Percentiles rank a stretch among this genome's conserved stretches.
Conservation (phyloP, 2,113 vertebrate genomes). For the Mirza zaza region DNA sequence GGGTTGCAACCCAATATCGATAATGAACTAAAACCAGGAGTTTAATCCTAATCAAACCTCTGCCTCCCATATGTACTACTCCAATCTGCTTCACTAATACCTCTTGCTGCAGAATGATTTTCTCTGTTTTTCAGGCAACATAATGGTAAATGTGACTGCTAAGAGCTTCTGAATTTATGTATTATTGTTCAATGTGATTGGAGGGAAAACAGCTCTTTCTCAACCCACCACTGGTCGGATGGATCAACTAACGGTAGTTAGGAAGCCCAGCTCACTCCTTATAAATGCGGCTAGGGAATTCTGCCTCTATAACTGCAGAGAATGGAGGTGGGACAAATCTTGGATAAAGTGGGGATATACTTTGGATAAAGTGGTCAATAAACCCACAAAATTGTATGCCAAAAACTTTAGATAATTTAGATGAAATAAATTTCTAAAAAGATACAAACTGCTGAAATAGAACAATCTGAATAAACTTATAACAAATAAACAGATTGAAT, state of each 20-base stretch:
- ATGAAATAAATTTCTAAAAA: too few species aligned
- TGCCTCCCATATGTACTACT: not conserved
- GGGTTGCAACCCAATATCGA: not conserved
- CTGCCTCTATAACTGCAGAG: not conserved
- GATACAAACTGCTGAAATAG: too few species aligned
- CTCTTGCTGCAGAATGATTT: not conserved
- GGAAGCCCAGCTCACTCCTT: not conserved
- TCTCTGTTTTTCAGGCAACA: not conserved
- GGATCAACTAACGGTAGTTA: not conserved
- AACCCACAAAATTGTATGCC: not conserved
- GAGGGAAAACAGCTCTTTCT: not conserved
- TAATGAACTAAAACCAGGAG: not conserved
- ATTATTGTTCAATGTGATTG: not conserved
- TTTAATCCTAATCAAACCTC: not conserved
- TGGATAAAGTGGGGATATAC: not conserved
- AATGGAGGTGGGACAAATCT: not conserved
- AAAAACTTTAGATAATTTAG: not conserved
- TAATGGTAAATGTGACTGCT: not conserved
- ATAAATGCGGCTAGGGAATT: not conserved
- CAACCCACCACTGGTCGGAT: not conserved
- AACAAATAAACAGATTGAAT: too few species aligned
- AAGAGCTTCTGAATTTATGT: not conserved
- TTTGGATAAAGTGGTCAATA: not conserved
- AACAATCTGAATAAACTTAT: too few species aligned
- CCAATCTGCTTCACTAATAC: not conserved